Conservation (phyloP, 2,113 vertebrate genomes). For the Rhodinocichla rosea region DNA sequence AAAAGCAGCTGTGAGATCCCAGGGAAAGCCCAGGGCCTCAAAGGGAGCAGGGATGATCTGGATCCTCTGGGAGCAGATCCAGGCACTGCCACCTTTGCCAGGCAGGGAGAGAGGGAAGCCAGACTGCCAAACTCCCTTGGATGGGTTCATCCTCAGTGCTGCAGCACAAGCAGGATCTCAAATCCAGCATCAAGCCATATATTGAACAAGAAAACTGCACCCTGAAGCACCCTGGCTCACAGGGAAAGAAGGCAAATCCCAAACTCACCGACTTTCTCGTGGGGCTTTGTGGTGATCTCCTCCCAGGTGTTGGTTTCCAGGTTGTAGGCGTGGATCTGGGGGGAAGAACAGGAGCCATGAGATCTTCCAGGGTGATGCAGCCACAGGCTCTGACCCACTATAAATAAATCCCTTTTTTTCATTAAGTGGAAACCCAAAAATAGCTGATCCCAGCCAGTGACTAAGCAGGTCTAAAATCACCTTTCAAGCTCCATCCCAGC, state of each 20-base stretch:
- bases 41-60: neutral
- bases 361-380: neutral
- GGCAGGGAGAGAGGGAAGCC: neutral
- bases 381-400: neutral
- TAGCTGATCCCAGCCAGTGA: neutral
- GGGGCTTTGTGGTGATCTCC: conserved; percentile 92
- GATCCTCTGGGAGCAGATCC: neutral
- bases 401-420: neutral
- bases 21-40: neutral
- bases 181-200: accelerated
- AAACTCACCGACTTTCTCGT: conserved; percentile 90
- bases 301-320: conserved; percentile 99
- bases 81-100: neutral
- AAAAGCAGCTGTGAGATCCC: neutral
- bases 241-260: neutral
- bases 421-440: neutral
- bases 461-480: conserved; percentile 18
- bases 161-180: neutral
- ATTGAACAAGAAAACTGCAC: accelerated
- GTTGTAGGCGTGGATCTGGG: conserved; percentile 95
- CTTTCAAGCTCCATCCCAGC: neutral
- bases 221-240: accelerated
- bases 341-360: neutral
- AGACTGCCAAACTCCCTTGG: neutral
- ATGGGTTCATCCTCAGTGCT: neutral